Base-by-base conservation (phyloP, 2,888 invertebrate genomes). In the Drosophila sordidula region DNA sequence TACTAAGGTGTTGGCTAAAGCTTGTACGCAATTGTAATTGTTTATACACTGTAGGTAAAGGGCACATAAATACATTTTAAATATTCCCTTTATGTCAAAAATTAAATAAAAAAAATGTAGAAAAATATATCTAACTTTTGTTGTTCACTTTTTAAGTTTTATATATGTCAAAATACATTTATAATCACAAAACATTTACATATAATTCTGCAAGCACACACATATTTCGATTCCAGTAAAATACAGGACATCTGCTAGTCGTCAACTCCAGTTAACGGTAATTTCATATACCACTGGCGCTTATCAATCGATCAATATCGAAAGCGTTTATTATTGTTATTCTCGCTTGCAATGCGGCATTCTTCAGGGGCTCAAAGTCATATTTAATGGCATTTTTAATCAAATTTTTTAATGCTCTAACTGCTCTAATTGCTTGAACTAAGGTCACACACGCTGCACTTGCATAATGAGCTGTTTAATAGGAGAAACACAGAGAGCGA, bases 241-340 rank as follows among this genome's bases (percentile, higher is more conserved):
- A n/a, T 22, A 16, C 34, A 34, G 62, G 6, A 46, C 25, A 58
- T 41, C 22, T 9, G 6, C 0, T 1, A 36, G 38, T 42, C 29
- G 2, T 12, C 4, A 25, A 0, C 1, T 6, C 6, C 9, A 14
- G 1, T 1, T 12, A 22, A 36, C 1, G 8, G 3, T 8, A 9
- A 16, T 12, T 38, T 4, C 0, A 16, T 14, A 44, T 34, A 29
- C 9, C 25, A 29, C 9, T 44, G 6, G 25, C 12, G 16, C 59
- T 52, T 75, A 75, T 74, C 56, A 64, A 29, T 41, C 34, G 44
- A 51, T 73, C 45, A 61, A 49, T 64, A 64, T 41, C 38, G n/a
- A 14, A 54, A 62, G 5, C 0, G 5, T 49, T 62, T 57, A 16
- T 36, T 46, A 25, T 34, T 50, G 18, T 50, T 51, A 34, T 51